Evolutionary conservation across 2,888 invertebrate species (phyloP).

Genomic region (Rhaphigaster nebulosa): DNA sequence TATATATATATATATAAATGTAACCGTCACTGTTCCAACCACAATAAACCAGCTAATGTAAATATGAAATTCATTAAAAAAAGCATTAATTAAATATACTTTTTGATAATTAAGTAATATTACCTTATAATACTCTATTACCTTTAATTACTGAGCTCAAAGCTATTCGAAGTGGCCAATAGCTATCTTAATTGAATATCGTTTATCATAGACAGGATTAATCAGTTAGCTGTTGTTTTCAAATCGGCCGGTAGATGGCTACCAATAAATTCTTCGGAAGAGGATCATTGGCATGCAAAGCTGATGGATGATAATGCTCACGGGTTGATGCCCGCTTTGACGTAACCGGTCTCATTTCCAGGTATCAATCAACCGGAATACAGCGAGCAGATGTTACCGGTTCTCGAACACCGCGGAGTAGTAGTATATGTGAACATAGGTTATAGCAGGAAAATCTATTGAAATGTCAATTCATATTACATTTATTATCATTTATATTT

Average conservation of each 20-base stretch:
- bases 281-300: background rate
- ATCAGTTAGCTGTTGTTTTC: background rate
- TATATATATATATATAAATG: no score
- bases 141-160: background rate
- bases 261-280: background rate
- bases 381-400: background rate
- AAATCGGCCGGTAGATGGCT: background rate
- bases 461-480: no score
- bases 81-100: no score
- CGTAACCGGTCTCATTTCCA: background rate
- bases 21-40: no score
- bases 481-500: no score
- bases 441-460: no score
- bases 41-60: no score
- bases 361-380: background rate
- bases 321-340: background rate
- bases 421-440: background rate
- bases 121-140: background rate
- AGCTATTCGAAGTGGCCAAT: background rate
- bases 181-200: conserved; percentile 1
- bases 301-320: background rate
- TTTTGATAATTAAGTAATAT: no score
- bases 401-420: background rate
- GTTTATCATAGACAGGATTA: background rate
- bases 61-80: no score